Conservation (phyloP, 2,797 vertebrate species). For the Dermochelys coriacea region DNA sequence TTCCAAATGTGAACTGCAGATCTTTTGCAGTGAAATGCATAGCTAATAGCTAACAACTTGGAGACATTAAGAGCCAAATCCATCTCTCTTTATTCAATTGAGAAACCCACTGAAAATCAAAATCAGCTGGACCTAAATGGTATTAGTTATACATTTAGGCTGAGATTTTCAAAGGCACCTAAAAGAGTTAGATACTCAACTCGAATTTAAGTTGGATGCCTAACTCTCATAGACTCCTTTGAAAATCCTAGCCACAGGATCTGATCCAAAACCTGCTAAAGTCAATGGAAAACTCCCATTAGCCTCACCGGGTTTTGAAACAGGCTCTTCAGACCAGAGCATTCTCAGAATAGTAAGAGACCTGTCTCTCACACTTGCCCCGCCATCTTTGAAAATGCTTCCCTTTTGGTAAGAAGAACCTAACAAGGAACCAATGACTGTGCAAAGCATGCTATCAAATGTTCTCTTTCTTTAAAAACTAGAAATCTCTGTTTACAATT, state of each 20-base stretch:
- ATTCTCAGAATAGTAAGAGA: not conserved
- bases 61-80: not conserved
- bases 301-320: not conserved
- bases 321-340: not conserved
- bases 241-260: not conserved
- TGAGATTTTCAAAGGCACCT: not conserved
- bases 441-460: no score
- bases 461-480: not conserved
- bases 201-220: not conserved
- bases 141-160: not conserved
- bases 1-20: not conserved
- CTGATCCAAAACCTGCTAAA: not conserved
- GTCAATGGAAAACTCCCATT: not conserved
- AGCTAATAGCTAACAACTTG: not conserved
- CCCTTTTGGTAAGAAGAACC: not conserved
- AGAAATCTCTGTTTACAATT: not conserved
- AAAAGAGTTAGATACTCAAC: not conserved
- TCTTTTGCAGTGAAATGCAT: not conserved
- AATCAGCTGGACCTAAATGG: not conserved
- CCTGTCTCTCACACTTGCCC: not conserved
- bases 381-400: not conserved
- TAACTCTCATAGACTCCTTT: not conserved
- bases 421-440: not conserved
- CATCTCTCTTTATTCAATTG: not conserved
- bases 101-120: not conserved